Conservation (phyloP, 2,888 invertebrate genomes). For the Nemotelus pantherinus region DNA sequence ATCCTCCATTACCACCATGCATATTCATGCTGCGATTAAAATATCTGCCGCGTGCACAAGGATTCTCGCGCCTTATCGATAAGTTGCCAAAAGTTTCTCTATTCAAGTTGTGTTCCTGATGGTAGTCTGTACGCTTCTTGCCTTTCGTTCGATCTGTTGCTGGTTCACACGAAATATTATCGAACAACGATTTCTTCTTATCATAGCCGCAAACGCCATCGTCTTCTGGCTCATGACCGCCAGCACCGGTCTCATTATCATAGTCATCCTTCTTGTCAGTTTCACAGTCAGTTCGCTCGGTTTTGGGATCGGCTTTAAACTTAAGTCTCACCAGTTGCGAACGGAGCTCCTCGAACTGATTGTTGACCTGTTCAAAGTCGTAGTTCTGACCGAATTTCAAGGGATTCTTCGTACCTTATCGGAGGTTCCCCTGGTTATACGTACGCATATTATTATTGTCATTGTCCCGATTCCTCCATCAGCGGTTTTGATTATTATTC, state of each 20-base stretch:
- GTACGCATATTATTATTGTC: conserved; percentile 64
- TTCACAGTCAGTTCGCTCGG: conserved; percentile 70
- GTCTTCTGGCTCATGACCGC: conserved; percentile 81
- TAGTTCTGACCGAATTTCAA: conserved; percentile 96
- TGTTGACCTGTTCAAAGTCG: conserved; percentile 98
- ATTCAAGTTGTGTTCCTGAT: conserved; percentile 94
- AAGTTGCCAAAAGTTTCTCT: conserved; percentile 97
- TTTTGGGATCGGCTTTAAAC: conserved; percentile 70
- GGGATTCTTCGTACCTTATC: conserved; percentile 67
- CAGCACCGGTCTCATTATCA: conserved; percentile 88
- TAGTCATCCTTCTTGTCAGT: conserved; percentile 89
- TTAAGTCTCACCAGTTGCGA: conserved; percentile 86
- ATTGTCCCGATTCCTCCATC: conserved; percentile 63
- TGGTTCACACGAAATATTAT: conserved; percentile 98
- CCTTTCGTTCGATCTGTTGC: conserved; percentile 85
- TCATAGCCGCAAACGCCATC: conserved; percentile 83
- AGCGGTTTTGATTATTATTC: conserved; percentile 57
- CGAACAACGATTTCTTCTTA: conserved; percentile 98
- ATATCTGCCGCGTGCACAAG: conserved; percentile 71
- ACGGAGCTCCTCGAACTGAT: conserved; percentile 92
- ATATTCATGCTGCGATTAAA: conserved; percentile 67
- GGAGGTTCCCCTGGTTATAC: conserved; percentile 55
- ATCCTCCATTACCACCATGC: conserved; percentile 60
- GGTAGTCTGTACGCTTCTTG: conserved; percentile 91
- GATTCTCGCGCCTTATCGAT: conserved; percentile 79